Percentiles rank a stretch among this genome's conserved stretches.
These are phyloP conservation scores for Aurelia coerulea DNA, from an alignment of 30 jellyfish, hydroid and myxozoan genomes.

Conservation along the genomic window DNA sequence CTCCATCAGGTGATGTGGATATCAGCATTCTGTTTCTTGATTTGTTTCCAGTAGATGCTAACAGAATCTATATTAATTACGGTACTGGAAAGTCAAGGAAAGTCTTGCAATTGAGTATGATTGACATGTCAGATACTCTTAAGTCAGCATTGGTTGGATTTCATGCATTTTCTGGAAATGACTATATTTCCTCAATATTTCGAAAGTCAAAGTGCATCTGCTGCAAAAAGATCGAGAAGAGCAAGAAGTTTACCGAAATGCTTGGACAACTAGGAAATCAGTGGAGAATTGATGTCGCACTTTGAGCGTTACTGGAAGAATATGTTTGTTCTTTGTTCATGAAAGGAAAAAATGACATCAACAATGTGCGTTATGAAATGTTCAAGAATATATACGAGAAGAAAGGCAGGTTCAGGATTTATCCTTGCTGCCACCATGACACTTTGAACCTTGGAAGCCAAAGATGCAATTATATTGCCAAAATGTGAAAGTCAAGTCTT, in stretches of 20 bases:
- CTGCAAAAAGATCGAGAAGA: too few species aligned
- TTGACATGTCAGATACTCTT: slow-evolving; percentile 15
- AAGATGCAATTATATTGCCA: slow-evolving; percentile 19
- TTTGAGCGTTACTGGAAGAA: too few species aligned
- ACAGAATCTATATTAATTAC: slow-evolving; percentile 25
- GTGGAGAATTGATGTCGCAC: too few species aligned
- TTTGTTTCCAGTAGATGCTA: too few species aligned
- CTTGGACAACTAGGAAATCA: too few species aligned
- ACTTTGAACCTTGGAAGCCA: slow-evolving; percentile 35
- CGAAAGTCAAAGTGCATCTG: too few species aligned
- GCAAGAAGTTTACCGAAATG: too few species aligned
- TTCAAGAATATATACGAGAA: slow-evolving; percentile 3
- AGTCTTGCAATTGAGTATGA: slow-evolving; percentile 12
- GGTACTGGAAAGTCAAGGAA: slow-evolving; percentile 46
- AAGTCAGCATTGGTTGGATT: slow-evolving; percentile 35
- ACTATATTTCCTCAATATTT: slow-evolving; percentile 25
- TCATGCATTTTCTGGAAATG: slow-evolving; percentile 21
- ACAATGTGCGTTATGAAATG: slow-evolving; percentile 23
- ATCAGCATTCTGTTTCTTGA: too few species aligned
- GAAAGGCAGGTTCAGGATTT: not conserved
- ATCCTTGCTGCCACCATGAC: slow-evolving; percentile 18
- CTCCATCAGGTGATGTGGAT: too few species aligned
- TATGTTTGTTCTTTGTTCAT: too few species aligned
- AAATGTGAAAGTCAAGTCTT: slow-evolving; percentile 31
- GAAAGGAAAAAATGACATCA: not conserved